These are phyloP conservation scores for Pegoplata infirma DNA, from an alignment of 2,888 invertebrate genomes.

Conservation along the genomic window DNA sequence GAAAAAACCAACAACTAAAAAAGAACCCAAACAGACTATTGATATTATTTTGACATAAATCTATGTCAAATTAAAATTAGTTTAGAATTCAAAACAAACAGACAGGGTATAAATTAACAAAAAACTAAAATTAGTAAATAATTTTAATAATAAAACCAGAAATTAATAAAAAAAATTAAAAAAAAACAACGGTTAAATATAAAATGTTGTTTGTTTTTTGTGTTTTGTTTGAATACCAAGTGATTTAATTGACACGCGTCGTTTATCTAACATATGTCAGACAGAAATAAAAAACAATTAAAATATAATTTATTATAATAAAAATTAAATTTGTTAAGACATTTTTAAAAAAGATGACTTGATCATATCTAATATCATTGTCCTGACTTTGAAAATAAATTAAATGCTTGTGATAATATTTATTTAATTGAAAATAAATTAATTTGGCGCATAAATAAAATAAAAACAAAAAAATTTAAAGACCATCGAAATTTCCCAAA, in stretches of 20 bases:
- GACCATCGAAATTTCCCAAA: not conserved
- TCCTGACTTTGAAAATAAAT: too few relatives aligned
- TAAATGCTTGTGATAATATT: too few relatives aligned
- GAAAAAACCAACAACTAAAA: not conserved
- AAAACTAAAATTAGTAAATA: not conserved
- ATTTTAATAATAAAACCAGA: not conserved
- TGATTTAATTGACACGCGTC: not conserved
- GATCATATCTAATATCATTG: too few relatives aligned
- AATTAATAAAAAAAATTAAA: too few relatives aligned
- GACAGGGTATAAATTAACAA: not conserved
- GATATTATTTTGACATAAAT: not conserved
- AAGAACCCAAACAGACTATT: not conserved
- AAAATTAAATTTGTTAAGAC: not conserved
- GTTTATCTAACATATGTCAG: not conserved
- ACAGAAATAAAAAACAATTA: too few relatives aligned
- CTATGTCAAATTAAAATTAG: slow-evolving; percentile 1
- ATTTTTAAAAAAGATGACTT: not conserved
- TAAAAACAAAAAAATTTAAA: not conserved
- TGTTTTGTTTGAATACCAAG: not conserved
- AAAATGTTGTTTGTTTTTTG: too few relatives aligned
- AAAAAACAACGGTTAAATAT: not conserved
- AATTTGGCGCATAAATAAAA: too few relatives aligned
- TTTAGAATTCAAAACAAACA: not conserved
- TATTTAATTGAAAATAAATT: too few relatives aligned
- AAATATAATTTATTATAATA: not conserved